A percentile compares a stretch with the other conserved stretches of the same genome.
These are phyloP conservation scores for Holothuria glaberrima DNA, from an alignment of 35 echinoderm and acorn worm species.

Conservation along the genomic window DNA sequence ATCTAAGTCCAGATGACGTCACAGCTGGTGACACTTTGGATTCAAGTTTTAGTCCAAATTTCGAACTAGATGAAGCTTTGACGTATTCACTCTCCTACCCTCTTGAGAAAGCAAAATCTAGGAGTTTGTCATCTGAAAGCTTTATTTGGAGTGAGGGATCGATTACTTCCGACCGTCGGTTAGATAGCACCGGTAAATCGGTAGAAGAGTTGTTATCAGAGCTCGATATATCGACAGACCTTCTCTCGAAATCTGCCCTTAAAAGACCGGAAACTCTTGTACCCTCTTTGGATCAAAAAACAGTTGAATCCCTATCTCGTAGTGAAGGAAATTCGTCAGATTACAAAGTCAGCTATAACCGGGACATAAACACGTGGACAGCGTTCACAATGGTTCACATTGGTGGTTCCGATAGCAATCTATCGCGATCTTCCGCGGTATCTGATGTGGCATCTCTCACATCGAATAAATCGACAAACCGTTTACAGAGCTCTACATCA, in stretches of 20 bases:
- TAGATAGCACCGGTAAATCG: slow-evolving; percentile 42
- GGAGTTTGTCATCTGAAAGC: slow-evolving; percentile 48
- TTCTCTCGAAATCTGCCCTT: slow-evolving; percentile 32
- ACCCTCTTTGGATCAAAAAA: slow-evolving; percentile 35
- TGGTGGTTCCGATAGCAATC: slow-evolving; percentile 53
- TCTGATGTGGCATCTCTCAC: slow-evolving; percentile 37
- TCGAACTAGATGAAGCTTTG: slow-evolving; percentile 40
- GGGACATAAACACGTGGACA: slow-evolving; percentile 62
- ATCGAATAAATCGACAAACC: slow-evolving; percentile 27
- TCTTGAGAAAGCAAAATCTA: slow-evolving; percentile 29
- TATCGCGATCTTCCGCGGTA: slow-evolving; percentile 28
- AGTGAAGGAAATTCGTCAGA: slow-evolving; percentile 40
- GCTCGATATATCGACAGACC: slow-evolving; percentile 52
- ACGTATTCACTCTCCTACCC: slow-evolving; percentile 45
- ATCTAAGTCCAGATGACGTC: slow-evolving; percentile 36
- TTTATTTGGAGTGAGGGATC: slow-evolving; percentile 59
- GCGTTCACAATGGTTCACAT: slow-evolving; percentile 49
- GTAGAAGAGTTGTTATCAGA: slow-evolving; percentile 51
- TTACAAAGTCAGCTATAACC: slow-evolving; percentile 54
- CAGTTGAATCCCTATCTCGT: background rate
- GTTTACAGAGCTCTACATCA: too few species aligned
- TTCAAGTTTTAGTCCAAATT: slow-evolving; percentile 28
- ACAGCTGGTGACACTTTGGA: background rate
- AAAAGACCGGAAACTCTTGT: slow-evolving; percentile 44
- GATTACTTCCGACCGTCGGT: slow-evolving; percentile 18